These are phyloP conservation scores for Bombylius major DNA, from an alignment of 2,888 invertebrate genomes.

Conservation along the genomic window DNA sequence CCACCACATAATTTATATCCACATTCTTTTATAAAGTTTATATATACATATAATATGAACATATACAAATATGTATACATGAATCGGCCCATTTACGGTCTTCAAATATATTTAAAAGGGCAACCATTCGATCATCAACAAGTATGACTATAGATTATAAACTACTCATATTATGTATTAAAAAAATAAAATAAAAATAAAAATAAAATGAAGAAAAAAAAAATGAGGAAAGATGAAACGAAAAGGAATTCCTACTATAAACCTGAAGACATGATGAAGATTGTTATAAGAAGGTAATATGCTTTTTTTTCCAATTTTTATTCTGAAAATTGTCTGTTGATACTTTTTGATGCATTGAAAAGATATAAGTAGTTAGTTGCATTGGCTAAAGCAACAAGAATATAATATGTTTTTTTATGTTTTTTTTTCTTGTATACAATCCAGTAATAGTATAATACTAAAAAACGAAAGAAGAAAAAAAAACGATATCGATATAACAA, in stretches of 20 bases:
- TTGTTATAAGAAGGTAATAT: background rate
- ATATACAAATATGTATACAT: background rate
- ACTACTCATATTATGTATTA: background rate
- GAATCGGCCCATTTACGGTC: background rate
- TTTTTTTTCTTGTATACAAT: too few species aligned
- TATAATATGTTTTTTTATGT: too few species aligned
- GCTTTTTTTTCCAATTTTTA: background rate
- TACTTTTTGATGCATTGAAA: background rate
- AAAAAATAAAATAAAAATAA: too few species aligned
- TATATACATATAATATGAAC: background rate
- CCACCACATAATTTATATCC: too few species aligned
- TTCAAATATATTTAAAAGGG: background rate
- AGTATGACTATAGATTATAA: background rate
- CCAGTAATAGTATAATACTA: too few species aligned
- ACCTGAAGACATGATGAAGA: background rate
- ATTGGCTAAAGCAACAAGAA: too few species aligned
- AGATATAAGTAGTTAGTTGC: background rate
- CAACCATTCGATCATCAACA: background rate
- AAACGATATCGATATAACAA: too few species aligned
- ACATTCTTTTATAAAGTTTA: background rate
- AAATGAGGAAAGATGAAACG: background rate
- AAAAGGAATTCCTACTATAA: background rate
- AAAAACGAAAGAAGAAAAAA: too few species aligned
- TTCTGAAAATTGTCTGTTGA: background rate
- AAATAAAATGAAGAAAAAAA: background rate